These are phyloP conservation scores for Conus betulinus DNA, from an alignment of 1,140 invertebrate species.

Conservation along the genomic window DNA sequence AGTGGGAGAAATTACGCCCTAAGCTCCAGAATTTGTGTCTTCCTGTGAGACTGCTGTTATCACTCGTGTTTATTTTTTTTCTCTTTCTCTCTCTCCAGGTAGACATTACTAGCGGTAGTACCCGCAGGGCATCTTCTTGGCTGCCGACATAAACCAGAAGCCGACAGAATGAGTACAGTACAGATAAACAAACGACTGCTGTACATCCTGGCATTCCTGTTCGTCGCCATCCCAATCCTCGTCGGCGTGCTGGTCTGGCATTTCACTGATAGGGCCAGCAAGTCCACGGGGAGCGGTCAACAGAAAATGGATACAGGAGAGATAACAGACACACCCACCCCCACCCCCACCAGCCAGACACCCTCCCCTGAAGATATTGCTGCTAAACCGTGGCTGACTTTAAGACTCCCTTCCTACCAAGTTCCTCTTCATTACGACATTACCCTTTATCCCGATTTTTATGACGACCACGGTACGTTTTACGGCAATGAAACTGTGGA, in stretches of 20 bases:
- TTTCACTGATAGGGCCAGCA: conserved; percentile 40
- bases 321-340: background rate
- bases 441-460: conserved; percentile 82
- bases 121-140: background rate
- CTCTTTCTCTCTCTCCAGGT: no score
- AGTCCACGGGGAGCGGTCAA: background rate
- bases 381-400: conserved; percentile 69
- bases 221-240: conserved; percentile 56
- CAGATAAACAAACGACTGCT: conserved; percentile 46
- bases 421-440: conserved; percentile 86
- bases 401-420: conserved; percentile 82
- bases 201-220: conserved; percentile 53
- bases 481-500: conserved; percentile 70
- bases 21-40: no score
- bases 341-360: conserved; percentile 19
- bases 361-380: conserved; percentile 47
- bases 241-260: conserved; percentile 63
- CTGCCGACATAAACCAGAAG: background rate
- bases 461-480: conserved; percentile 62
- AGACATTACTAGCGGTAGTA: no score
- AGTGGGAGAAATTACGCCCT: no score
- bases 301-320: background rate
- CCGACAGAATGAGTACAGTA: conserved; percentile 22
- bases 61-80: no score
- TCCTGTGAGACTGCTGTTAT: no score